Percentiles rank a stretch among this genome's conserved stretches.
Conservation (phyloP, 2,888 invertebrate species). For the Diplolepis rosae region DNA sequence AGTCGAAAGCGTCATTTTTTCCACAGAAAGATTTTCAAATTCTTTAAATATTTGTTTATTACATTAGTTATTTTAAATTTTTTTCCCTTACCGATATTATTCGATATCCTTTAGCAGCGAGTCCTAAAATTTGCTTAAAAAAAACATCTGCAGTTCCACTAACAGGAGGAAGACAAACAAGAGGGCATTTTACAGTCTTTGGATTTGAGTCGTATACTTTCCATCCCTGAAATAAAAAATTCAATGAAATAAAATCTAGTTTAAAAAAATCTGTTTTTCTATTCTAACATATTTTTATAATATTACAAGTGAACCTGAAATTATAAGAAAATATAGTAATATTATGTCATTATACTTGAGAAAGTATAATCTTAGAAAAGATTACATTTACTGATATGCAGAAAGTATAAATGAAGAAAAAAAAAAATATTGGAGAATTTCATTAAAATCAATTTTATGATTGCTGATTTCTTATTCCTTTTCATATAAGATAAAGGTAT, state of each 20-base stretch:
- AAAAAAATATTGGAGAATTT: not conserved
- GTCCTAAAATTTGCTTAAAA: constrained; percentile 87
- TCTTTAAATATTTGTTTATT: too few species aligned
- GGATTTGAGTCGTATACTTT: constrained; percentile 92
- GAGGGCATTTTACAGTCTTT: constrained; percentile 83
- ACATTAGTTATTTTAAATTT: constrained; percentile 1
- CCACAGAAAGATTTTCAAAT: too few species aligned
- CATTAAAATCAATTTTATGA: not conserved
- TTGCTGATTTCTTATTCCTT: not conserved
- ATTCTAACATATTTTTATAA: not conserved
- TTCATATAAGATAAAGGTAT: too few species aligned
- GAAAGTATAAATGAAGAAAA: not conserved
- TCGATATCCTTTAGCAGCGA: constrained; percentile 86
- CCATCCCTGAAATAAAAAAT: constrained; percentile 82
- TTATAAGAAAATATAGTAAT: constrained; percentile 1
- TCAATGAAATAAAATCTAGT: too few species aligned
- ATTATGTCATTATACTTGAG: not conserved
- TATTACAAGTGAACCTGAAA: not conserved
- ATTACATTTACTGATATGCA: not conserved
- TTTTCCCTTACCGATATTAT: constrained; percentile 81
- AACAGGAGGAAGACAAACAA: constrained; percentile 90
- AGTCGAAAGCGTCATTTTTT: too few species aligned
- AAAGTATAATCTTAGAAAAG: not conserved
- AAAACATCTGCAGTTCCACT: constrained; percentile 92
- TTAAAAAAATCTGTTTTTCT: too few species aligned